phyloP scores from a whole-genome alignment of 2,888 invertebrate species.

The Drosophila mulleri region DNA sequence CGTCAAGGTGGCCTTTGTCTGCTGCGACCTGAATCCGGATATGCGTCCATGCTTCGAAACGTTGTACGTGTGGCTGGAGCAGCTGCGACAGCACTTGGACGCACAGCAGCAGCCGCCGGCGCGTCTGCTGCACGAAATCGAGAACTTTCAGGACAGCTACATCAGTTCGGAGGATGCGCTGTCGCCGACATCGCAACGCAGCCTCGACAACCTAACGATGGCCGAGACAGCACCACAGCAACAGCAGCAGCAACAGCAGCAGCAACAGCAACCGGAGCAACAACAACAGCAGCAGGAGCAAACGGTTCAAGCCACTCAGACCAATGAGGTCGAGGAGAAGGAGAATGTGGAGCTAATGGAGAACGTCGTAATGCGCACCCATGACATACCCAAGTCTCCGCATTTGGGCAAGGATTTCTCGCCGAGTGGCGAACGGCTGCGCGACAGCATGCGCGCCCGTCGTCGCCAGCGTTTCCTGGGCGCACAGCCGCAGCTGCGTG shows the following conservation, averaged over 20 bases:
- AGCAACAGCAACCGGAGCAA: neutral
- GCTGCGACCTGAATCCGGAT: conserved; percentile 96
- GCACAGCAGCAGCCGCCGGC: conserved; percentile 88
- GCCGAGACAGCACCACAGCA: conserved; percentile 13
- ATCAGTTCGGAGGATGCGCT: conserved; percentile 84
- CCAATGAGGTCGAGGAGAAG: conserved; percentile 26
- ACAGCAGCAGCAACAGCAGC: neutral
- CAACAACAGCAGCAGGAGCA: neutral
- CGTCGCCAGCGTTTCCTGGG: conserved; percentile 81
- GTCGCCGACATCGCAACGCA: conserved; percentile 84
- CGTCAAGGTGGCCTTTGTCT: conserved; percentile 94
- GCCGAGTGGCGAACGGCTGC: conserved; percentile 84
- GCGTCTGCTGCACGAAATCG: conserved; percentile 89
- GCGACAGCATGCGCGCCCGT: conserved; percentile 84
- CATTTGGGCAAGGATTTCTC: conserved; percentile 85
- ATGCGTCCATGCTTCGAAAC: conserved; percentile 95
- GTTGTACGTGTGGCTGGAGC: conserved; percentile 94
- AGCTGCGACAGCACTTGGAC: conserved; percentile 90
- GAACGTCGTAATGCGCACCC: conserved; percentile 68
- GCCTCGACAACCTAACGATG: conserved; percentile 82
- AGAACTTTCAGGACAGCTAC: conserved; percentile 87
- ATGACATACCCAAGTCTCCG: conserved; percentile 84
- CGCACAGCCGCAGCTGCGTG: conserved; percentile 68
- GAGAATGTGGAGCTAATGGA: conserved; percentile 64
- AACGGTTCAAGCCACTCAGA: too few relatives aligned